phyloP scores from a whole-genome alignment of 2,797 vertebrate species.

The Hemibagrus guttatus region DNA sequence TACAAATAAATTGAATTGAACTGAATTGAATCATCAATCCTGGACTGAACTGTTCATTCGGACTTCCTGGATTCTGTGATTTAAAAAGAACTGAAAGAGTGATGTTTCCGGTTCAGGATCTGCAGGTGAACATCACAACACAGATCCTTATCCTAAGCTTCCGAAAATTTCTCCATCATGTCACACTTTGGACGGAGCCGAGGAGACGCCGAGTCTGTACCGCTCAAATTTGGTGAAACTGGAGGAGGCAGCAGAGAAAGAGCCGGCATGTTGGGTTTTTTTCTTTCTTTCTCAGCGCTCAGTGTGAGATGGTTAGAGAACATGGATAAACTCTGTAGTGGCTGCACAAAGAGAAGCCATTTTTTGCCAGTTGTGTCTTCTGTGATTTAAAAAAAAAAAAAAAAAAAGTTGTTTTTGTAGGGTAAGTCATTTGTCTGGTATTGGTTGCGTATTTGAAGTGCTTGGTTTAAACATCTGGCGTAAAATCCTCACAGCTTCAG shows the following conservation, averaged over 20 bases:
- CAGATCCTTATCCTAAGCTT: conserved; percentile 3
- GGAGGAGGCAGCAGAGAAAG: conserved; percentile 10
- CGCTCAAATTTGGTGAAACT: neutral
- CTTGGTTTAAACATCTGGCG: neutral
- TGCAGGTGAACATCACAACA: neutral
- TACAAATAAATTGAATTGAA: no score
- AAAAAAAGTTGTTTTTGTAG: neutral
- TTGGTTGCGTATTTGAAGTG: no score
- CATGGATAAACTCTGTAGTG: neutral
- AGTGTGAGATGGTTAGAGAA: neutral
- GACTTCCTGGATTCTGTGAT: neutral
- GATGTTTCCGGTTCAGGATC: neutral
- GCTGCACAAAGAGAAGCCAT: neutral
- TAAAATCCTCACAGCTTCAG: neutral
- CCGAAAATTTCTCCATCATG: no score
- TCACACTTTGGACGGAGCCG: neutral
- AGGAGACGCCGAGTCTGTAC: neutral
- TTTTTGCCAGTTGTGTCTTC: neutral
- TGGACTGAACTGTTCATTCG: neutral
- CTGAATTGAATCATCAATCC: no score
- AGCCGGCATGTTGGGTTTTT: neutral
- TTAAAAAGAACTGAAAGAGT: neutral
- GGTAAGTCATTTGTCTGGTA: neutral
- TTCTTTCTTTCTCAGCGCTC: neutral
- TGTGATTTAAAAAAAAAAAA: neutral